Evolutionary conservation across 1,140 invertebrate species (phyloP).

Genomic region (Drosophila prosaltans): DNA sequence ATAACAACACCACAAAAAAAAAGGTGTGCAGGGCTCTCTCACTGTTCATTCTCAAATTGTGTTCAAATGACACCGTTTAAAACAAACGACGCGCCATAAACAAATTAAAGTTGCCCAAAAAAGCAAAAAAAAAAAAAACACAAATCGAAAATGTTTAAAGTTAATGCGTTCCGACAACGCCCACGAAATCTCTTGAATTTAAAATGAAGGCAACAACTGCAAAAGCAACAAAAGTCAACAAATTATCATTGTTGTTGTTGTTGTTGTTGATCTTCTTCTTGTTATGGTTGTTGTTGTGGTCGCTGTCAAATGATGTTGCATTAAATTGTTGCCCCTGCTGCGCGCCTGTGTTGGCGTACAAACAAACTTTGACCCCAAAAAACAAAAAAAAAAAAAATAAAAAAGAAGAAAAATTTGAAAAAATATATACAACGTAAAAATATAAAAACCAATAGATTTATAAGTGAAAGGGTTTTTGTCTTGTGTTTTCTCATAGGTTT

Average conservation of each 20-base stretch:
- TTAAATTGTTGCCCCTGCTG: conserved; percentile 70
- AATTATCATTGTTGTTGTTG: conserved; percentile 33
- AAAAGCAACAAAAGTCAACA: conserved; percentile 43
- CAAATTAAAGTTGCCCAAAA: conserved; percentile 66
- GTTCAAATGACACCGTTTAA: conserved; percentile 66
- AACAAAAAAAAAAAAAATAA: conserved; percentile 26
- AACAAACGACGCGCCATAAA: conserved; percentile 67
- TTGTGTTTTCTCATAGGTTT: neutral
- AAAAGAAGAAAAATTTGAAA: neutral
- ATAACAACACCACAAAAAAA: neutral
- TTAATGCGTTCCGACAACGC: conserved; percentile 71
- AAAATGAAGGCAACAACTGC: conserved; percentile 73
- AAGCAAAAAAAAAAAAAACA: conserved; percentile 21
- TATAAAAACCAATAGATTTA: conserved; percentile 58
- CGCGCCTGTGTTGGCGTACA: conserved; percentile 53
- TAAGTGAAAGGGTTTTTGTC: conserved; percentile 64
- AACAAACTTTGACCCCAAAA: conserved; percentile 73
- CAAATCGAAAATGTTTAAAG: conserved; percentile 33
- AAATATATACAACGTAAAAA: neutral
- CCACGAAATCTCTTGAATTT: conserved; percentile 48
- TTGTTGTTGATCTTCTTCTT: conserved; percentile 45
- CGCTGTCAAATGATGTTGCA: conserved; percentile 69
- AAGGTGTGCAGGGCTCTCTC: conserved; percentile 15
- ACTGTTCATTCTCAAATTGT: conserved; percentile 20
- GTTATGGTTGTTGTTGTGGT: conserved; percentile 29